Evolutionary conservation across 2,113 vertebrate species (phyloP).

Genomic region (Psettodes erumei): DNA sequence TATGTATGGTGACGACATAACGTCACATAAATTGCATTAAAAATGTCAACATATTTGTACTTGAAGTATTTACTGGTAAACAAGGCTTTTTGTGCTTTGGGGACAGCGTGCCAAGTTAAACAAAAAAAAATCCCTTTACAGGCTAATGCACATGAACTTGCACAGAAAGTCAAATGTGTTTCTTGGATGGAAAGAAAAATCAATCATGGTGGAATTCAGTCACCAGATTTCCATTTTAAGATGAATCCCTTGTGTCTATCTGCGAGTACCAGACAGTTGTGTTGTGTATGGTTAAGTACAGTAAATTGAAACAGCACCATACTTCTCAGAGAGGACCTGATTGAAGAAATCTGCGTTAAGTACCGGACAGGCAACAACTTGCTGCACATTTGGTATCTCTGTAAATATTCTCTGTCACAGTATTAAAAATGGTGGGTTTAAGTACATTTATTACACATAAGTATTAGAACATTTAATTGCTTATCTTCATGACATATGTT

Average conservation of each 20-base stretch:
- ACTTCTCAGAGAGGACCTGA: slow-evolving; percentile 54
- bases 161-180: slow-evolving; percentile 9
- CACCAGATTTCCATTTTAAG: neutral
- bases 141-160: slow-evolving; percentile 25
- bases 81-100: slow-evolving; percentile 39
- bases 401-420: slow-evolving; percentile 77
- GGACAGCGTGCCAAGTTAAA: neutral
- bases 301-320: slow-evolving; percentile 51
- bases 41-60: slow-evolving; percentile 2
- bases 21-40: neutral
- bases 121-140: slow-evolving; percentile 10
- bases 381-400: slow-evolving; percentile 74
- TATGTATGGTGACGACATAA: neutral
- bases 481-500: slow-evolving; percentile 67
- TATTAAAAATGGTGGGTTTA: slow-evolving; percentile 74
- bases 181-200: slow-evolving; percentile 17
- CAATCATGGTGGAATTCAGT: slow-evolving; percentile 7
- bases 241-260: slow-evolving; percentile 6
- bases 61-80: slow-evolving; percentile 10
- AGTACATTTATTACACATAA: slow-evolving; percentile 76
- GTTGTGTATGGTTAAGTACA: slow-evolving; percentile 34
- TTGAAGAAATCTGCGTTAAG: slow-evolving; percentile 40
- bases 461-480: slow-evolving; percentile 74
- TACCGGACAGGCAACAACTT: slow-evolving; percentile 56
- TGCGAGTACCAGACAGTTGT: slow-evolving; percentile 52